phyloP scores from a whole-genome alignment of 2,113 vertebrate genomes.

The Microcebus lehilahytsara region DNA sequence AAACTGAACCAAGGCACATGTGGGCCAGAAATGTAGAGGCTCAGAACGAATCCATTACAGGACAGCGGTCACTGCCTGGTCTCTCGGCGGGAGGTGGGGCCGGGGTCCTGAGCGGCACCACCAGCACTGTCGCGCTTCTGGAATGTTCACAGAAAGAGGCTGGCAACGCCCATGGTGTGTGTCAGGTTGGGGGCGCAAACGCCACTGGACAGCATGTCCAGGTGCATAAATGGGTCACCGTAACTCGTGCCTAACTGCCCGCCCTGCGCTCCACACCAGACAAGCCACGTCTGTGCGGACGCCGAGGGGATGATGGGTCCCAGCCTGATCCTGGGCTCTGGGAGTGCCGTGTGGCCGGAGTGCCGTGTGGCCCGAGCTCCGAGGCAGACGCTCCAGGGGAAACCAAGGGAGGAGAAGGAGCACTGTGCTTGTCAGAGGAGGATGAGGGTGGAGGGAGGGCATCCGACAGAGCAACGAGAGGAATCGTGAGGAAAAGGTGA shows the following conservation, averaged over 20 bases:
- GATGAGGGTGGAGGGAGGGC: background rate
- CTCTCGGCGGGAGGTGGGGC: fast-evolving
- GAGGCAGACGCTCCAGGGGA: background rate
- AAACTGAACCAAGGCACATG: background rate
- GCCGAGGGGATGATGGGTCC: fast-evolving
- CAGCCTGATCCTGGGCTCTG: no score
- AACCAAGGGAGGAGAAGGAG: background rate
- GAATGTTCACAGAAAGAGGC: background rate
- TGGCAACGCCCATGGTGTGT: fast-evolving
- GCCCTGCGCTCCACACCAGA: fast-evolving
- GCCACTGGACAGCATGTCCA: fast-evolving
- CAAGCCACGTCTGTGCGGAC: fast-evolving
- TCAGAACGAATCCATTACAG: background rate
- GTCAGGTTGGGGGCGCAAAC: background rate
- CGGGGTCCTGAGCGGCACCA: background rate
- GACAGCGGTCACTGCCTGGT: background rate
- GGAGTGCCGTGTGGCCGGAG: no score
- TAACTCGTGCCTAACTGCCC: background rate
- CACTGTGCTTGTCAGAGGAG: fast-evolving
- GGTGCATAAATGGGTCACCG: fast-evolving
- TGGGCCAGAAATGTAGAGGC: background rate
- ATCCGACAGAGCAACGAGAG: fast-evolving
- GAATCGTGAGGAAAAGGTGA: fast-evolving
- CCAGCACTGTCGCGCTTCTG: fast-evolving
- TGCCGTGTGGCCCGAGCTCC: fast-evolving